Evolutionary conservation across 1,140 invertebrate species (phyloP).

Genomic region (honey bee (Apis mellifera)): DNA sequence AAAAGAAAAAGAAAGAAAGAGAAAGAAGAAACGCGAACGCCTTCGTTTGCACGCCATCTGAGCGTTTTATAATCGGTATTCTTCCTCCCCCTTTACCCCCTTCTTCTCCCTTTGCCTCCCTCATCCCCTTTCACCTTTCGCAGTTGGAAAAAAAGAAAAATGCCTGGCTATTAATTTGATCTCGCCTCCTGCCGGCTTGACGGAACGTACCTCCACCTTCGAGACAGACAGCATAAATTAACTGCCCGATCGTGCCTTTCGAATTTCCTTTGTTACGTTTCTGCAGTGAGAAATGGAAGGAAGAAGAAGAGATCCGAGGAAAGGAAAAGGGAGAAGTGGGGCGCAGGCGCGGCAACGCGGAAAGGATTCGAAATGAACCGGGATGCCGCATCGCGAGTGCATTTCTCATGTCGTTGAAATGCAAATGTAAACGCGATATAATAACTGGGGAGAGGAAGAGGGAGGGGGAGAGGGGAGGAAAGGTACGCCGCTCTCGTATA

Average conservation of each 20-base stretch:
- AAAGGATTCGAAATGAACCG: no score
- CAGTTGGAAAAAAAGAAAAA: conserved; percentile 69
- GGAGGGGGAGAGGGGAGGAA: not conserved
- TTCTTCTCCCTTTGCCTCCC: no score
- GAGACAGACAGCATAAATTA: conserved; percentile 64
- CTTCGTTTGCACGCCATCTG: conserved; percentile 73
- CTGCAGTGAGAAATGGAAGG: not conserved
- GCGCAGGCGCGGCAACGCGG: not conserved
- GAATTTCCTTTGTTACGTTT: conserved; percentile 45
- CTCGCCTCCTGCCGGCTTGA: conserved; percentile 56
- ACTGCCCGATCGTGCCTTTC: conserved; percentile 49
- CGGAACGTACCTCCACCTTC: conserved; percentile 54
- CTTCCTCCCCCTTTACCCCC: conserved; percentile 41
- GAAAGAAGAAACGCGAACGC: conserved; percentile 2
- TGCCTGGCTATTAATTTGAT: conserved; percentile 74
- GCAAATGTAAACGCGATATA: not conserved
- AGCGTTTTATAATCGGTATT: conserved; percentile 74
- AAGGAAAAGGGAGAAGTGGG: conserved; percentile 12
- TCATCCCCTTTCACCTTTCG: conserved; percentile 27
- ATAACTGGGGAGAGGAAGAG: not conserved
- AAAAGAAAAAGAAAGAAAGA: not conserved
- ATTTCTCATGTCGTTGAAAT: conserved; percentile 16
- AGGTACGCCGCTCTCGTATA: no score
- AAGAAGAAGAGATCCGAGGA: no score
- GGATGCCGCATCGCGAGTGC: not conserved